Evolutionary conservation across 64 coral and sea anemone genomes (phyloP), one percentile per base, ranked within the genome.

Genomic region (Montipora cactus): DNA sequence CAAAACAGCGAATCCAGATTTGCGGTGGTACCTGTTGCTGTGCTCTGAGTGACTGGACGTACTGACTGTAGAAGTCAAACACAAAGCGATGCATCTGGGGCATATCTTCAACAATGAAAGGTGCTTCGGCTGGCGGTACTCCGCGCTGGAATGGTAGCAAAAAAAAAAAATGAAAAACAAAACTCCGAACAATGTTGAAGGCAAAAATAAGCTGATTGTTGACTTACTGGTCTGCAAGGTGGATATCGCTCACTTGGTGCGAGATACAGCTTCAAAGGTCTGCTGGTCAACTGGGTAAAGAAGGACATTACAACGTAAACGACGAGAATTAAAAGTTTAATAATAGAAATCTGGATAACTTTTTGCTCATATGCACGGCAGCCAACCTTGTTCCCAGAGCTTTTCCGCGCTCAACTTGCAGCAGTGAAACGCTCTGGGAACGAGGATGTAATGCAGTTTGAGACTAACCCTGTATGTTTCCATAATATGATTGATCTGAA

Each of bases 61-160:
- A 59, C 0, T 95, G 77, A 73, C 91, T 84, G 66, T 95, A 95
- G 73, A 81, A 93, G 74, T 99, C 89, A 79, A 94, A 99, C 3
- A 99, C 94, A 80, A 99, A 89, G 61, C 93, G 97, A 77, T 99
- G 97, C 94, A 99, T 96, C 4, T 99, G 94, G 11, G 94, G 57
- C 97, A 99, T 99, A 47, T 99, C 94, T 49, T 91, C 76, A 53
- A 99, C 87, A 7, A 95, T 75, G 23, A 92, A 90, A 10, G 92
- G 94, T 1, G 70, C 79, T 14, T 77, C 95, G 2, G 76, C 11
- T 14, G 97, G 97, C 19, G 70, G 83, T 44, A 90, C 81, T 61
- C 92, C 95, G 48, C 93, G 52, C 97, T 99, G 81, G 50, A 77
- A 80, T 50, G 25, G 62, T 4, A 45, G 4, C 78, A 11, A 58